phyloP scores from a whole-genome alignment of 2,797 vertebrate species.

The Peromyscus eremicus region DNA sequence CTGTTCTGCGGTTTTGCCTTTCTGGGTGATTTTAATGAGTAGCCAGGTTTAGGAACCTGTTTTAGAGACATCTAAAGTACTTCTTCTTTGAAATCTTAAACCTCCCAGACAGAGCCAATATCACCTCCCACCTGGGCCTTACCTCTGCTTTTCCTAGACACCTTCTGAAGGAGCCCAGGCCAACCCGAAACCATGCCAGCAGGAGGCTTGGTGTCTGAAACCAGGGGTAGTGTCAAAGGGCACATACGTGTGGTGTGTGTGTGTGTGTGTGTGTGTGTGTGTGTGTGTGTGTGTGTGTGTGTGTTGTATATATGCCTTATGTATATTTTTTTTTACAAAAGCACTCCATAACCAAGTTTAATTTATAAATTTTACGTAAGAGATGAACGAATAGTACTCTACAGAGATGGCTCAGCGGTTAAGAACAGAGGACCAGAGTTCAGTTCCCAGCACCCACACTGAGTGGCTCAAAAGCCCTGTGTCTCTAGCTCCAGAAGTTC shows the following conservation, averaged over 20 bases:
- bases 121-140: background rate
- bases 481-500: background rate
- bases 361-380: background rate
- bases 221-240: background rate
- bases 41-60: background rate
- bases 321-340: background rate
- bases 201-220: background rate
- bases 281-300: background rate
- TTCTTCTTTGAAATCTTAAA: slow-evolving; percentile 40
- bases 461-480: background rate
- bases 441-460: background rate
- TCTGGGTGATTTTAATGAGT: background rate
- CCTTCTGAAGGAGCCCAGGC: background rate
- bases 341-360: background rate
- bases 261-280: background rate
- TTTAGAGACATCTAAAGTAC: background rate
- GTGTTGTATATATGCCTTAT: background rate
- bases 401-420: background rate
- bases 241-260: background rate
- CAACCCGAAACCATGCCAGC: background rate
- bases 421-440: background rate
- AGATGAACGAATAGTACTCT: background rate
- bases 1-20: background rate
- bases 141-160: background rate
- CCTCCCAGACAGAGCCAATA: background rate